These are phyloP conservation scores for Felis catus DNA, from an alignment of 2,113 vertebrate species.

Conservation along the genomic window F.catus_Fca126_mat1.0 CM031420.1:27891501-27892000, in stretches of 20 bases:
- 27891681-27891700: neutral
- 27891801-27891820: neutral
- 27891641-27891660: neutral
- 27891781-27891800: neutral
- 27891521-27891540: too few species aligned
- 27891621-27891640: neutral
- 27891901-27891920: neutral
- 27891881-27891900: neutral
- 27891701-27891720: neutral
- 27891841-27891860: neutral
- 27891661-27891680: neutral
- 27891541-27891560: too few species aligned
- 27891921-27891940: neutral
- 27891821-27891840: neutral
- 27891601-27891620: neutral
- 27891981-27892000: neutral
- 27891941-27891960: neutral
- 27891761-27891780: neutral
- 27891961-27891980: neutral
- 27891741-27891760: neutral
- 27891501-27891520: too few species aligned
- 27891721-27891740: neutral
- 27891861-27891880: neutral
- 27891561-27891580: too few species aligned
- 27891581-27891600: too few species aligned